Conservation (phyloP, 1,140 invertebrate species). For the Brachionus sp. region DNA sequence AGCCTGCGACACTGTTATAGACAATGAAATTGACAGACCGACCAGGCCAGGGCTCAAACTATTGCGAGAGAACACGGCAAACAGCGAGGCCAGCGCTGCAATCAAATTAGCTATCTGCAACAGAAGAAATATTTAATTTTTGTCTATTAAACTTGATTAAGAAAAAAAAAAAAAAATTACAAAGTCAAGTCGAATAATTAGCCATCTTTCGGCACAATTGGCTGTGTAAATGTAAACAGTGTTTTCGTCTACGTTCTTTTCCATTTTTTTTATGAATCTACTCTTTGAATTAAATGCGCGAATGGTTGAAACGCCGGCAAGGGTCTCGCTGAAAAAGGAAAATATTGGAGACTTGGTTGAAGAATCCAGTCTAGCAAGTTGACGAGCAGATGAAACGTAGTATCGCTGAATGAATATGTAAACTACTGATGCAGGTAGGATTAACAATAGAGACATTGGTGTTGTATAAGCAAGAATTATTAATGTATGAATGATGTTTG, state of each 20-base stretch:
- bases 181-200: slow-evolving; percentile 27
- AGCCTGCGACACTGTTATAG: slow-evolving; percentile 75
- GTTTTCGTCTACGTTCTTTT: slow-evolving; percentile 39
- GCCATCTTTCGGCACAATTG: slow-evolving; percentile 44
- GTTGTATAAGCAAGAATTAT: slow-evolving; percentile 44
- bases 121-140: background rate
- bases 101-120: slow-evolving; percentile 44
- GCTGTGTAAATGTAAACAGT: slow-evolving; percentile 37
- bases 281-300: slow-evolving; percentile 62
- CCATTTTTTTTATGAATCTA: slow-evolving; percentile 58
- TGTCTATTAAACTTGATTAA: too few relatives aligned
- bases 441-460: slow-evolving; percentile 36
- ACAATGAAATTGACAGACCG: slow-evolving; percentile 63
- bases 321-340: slow-evolving; percentile 89
- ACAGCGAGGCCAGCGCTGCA: slow-evolving; percentile 36
- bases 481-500: slow-evolving; percentile 40
- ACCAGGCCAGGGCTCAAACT: slow-evolving; percentile 57
- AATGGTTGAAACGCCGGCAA: slow-evolving; percentile 63
- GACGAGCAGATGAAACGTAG: slow-evolving; percentile 85
- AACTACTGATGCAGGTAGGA: slow-evolving; percentile 32
- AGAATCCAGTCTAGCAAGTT: slow-evolving; percentile 89
- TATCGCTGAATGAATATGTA: slow-evolving; percentile 43
- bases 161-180: slow-evolving; percentile 21
- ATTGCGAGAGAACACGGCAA: slow-evolving; percentile 32
- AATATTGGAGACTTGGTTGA: slow-evolving; percentile 95